Conservation (phyloP, 2,888 invertebrate species). For the Spodoptera picta region DNA sequence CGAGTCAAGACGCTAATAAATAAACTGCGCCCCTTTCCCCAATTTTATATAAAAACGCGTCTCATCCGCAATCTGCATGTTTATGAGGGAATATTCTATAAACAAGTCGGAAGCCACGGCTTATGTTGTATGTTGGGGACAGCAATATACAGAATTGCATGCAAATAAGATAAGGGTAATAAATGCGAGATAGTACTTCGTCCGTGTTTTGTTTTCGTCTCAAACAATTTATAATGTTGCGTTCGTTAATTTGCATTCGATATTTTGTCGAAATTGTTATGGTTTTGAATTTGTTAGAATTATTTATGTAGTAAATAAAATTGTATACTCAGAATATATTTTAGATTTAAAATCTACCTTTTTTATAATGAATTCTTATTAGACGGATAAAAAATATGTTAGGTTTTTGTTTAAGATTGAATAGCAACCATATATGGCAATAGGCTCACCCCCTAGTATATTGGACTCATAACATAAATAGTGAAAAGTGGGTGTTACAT, state of each 20-base stretch:
- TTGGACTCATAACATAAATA: too few relatives aligned
- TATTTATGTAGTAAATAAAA: not conserved
- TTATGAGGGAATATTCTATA: conserved; percentile 88
- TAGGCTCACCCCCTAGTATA: too few relatives aligned
- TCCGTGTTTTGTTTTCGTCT: conserved; percentile 68
- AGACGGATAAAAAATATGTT: too few relatives aligned
- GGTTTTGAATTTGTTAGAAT: not conserved
- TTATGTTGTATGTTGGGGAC: conserved; percentile 72
- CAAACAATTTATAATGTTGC: conserved; percentile 62
- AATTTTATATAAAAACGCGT: conserved; percentile 87
- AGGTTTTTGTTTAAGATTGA: too few relatives aligned
- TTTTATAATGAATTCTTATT: too few relatives aligned
- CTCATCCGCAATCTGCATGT: conserved; percentile 88
- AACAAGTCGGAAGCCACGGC: conserved; percentile 79
- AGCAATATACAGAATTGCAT: conserved; percentile 86
- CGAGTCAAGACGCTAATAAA: conserved; percentile 87
- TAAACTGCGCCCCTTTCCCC: conserved; percentile 84
- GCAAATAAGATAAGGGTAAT: conserved; percentile 87
- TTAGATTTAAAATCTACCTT: too few relatives aligned
- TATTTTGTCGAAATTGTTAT: conserved; percentile 23
- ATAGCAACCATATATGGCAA: too few relatives aligned
- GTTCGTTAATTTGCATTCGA: conserved; percentile 55
- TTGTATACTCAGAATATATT: too few relatives aligned
- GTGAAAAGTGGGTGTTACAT: too few relatives aligned
- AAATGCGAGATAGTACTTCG: conserved; percentile 76